Evolutionary conservation across 2,888 invertebrate species (phyloP).

Genomic region (Drosophila algonquin): DNA sequence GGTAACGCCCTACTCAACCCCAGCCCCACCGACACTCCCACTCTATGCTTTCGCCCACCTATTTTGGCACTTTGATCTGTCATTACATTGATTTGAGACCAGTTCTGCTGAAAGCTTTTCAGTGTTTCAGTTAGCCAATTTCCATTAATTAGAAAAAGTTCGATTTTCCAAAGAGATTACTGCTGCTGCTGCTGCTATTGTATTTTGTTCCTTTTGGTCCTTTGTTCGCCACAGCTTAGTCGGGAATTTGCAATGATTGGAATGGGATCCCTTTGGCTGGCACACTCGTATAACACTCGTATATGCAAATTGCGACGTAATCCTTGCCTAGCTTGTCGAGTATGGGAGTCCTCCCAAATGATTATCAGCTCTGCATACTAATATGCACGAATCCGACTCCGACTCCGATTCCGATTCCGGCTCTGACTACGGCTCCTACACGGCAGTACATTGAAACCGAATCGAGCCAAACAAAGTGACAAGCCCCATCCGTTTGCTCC

Average conservation of each 20-base stretch:
- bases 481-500: constrained; percentile 31
- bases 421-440: not conserved
- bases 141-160: constrained; percentile 21
- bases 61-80: constrained; percentile 7
- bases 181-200: not conserved
- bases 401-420: not conserved
- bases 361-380: constrained; percentile 79
- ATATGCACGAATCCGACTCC: constrained; percentile 54
- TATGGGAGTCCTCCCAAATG: constrained; percentile 58
- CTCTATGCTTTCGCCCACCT: not conserved
- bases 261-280: constrained; percentile 34
- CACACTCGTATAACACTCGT: constrained; percentile 38
- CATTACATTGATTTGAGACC: constrained; percentile 8
- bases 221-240: constrained; percentile 1
- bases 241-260: not conserved
- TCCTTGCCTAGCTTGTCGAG: constrained; percentile 34
- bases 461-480: constrained; percentile 41
- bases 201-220: not conserved
- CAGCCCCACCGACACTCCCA: too few species aligned
- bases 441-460: constrained; percentile 25
- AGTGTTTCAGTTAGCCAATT: constrained; percentile 19
- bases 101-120: constrained; percentile 26
- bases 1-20: too few species aligned
- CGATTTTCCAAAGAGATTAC: constrained; percentile 18
- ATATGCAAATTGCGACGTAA: constrained; percentile 69